phyloP scores from a whole-genome alignment of 2,113 vertebrate genomes.

The mouse (Mus musculus) region DNA sequence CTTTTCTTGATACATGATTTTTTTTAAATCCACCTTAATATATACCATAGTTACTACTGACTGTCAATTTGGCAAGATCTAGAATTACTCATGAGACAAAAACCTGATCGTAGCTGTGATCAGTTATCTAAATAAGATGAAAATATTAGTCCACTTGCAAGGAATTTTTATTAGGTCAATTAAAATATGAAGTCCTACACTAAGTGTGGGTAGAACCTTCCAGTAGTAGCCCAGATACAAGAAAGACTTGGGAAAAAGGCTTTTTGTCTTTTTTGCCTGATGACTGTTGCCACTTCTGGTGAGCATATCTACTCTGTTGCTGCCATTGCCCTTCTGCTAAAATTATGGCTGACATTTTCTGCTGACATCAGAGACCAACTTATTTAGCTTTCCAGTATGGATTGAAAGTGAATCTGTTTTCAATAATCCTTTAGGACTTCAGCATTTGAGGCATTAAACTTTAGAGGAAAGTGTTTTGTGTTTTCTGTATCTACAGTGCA shows the following conservation, averaged over 20 bases:
- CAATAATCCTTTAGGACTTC: background rate
- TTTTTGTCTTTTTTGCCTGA: background rate
- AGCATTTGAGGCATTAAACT: background rate
- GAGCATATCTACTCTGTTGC: background rate
- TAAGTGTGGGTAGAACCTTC: background rate
- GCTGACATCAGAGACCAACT: background rate
- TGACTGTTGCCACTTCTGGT: background rate
- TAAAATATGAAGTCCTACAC: background rate
- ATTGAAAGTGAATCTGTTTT: background rate
- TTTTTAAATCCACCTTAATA: background rate
- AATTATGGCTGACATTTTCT: background rate
- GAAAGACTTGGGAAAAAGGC: background rate
- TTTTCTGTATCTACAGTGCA: background rate
- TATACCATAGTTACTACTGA: background rate
- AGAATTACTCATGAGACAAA: background rate
- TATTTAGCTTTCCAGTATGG: background rate
- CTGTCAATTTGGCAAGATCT: background rate
- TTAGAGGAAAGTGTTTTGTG: background rate
- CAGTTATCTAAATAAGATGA: background rate
- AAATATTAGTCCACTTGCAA: background rate
- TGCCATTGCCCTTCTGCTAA: background rate
- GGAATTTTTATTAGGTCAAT: background rate
- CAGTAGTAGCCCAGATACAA: no score
- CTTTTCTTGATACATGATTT: background rate
- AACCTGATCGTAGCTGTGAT: background rate